Base-by-base conservation (phyloP, 2,797 vertebrate genomes). In the Chelonia mydas region DNA sequence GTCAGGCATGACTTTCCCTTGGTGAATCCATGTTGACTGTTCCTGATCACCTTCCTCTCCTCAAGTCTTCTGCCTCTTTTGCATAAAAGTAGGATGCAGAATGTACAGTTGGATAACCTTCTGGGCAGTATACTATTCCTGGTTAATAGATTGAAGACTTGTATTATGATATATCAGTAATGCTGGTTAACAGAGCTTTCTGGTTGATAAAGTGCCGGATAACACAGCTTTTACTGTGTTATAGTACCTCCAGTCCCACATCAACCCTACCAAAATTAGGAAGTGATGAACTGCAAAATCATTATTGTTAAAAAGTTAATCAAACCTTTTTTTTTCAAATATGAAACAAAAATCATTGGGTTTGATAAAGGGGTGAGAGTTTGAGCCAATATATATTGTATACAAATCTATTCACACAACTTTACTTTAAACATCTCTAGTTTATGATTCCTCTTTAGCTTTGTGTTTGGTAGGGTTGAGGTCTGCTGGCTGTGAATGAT, bases 341-440 rank as follows among this genome's bases (percentile, higher is more conserved):
- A 13, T 12, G 41, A 47, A 76, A 76, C 5, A 76, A 76, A 72
- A 93, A 51, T 1, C 2, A 19, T 0, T 21, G 21, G 15, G 5
- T 61, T 17, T 79, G 31, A 79, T 31, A 51, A 50, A 19, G 17
- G 17, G 2, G 10, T 59, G 37, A 54, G 57, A 55, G 5, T 41
- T 65, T 74, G 82, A 61, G 21, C 37, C 6, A 82, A 11, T 33
- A 33, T 76, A 87, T 12, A 55, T n/a, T 47, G 90, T 23, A 81
- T 78, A 16, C 21, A n/a, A 81, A 82, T 50, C 4, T 54, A 3
- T 68, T 89, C 4, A 79, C 0, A 3, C 0, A 0, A 61, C 0
- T 1, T 54, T 85, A 72, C 4, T 72, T 1, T 1, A 6, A 37
- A 27, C 61, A 65, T 33, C 16, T 65, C 61, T 11, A 28, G 53